Percentiles rank a stretch among this genome's conserved stretches.
Evolutionary conservation across 2,888 invertebrate genomes (phyloP).

Genomic region (Brachylomia viminalis): DNA sequence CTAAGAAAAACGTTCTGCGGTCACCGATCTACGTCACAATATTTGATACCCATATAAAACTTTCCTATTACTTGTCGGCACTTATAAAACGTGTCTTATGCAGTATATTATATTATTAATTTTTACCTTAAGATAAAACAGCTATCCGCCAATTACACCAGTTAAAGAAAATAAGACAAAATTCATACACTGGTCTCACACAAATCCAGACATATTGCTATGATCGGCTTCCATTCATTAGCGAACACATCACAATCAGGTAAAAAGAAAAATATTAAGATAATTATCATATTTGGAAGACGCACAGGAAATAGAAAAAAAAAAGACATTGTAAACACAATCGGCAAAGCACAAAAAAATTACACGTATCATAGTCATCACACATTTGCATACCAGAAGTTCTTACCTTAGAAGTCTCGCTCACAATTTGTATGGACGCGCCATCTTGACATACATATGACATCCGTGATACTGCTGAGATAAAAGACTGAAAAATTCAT

Average conservation of each 20-base stretch:
- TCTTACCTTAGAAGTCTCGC: not conserved
- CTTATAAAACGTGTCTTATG: not conserved
- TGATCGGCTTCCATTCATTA: not conserved
- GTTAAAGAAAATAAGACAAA: not conserved
- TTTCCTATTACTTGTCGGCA: not conserved
- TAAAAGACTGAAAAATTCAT: conserved; percentile 50
- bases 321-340: not conserved
- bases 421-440: conserved; percentile 20
- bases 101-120: not conserved
- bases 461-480: conserved; percentile 9
- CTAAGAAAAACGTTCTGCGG: conserved; percentile 17
- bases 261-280: not conserved
- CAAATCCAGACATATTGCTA: not conserved
- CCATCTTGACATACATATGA: conserved; percentile 14
- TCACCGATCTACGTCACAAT: conserved; percentile 4
- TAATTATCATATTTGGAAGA: not conserved
- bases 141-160: not conserved
- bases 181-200: not conserved
- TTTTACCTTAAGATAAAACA: not conserved
- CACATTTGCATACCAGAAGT: not conserved
- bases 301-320: not conserved
- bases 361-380: not conserved
- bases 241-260: too few relatives aligned
- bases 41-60: not conserved
- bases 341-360: not conserved